These are phyloP conservation scores for Tetramorium alpestre DNA, from an alignment of 1,140 invertebrate genomes.

Conservation along the genomic window DNA sequence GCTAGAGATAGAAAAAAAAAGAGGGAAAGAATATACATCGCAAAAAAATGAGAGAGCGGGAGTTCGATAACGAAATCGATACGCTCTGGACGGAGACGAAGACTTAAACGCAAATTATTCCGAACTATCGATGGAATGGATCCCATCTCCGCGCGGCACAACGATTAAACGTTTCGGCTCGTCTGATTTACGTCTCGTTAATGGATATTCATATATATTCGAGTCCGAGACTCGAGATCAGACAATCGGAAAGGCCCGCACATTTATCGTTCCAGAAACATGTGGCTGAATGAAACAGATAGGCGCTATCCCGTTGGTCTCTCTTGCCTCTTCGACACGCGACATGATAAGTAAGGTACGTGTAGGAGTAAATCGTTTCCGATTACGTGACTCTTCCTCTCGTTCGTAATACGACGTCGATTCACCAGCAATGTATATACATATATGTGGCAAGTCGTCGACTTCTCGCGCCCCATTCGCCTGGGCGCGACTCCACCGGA, in stretches of 20 bases:
- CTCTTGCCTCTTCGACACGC: conserved; percentile 51
- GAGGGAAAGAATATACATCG: neutral
- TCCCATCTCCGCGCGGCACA: conserved; percentile 34
- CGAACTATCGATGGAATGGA: neutral
- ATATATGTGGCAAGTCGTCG: conserved; percentile 27
- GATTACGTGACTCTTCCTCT: conserved; percentile 67
- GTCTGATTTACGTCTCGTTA: conserved; percentile 72
- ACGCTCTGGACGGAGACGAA: conserved; percentile 8
- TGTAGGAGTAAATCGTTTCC: conserved; percentile 69
- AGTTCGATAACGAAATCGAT: conserved; percentile 25
- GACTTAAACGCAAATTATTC: conserved; percentile 65
- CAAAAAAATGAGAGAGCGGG: conserved; percentile 2
- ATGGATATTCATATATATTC: conserved; percentile 76
- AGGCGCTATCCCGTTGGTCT: neutral
- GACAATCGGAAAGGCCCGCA: neutral
- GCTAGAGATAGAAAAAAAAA: neutral
- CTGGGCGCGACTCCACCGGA: conserved; percentile 4
- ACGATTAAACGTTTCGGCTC: conserved; percentile 73
- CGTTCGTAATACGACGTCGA: conserved; percentile 36
- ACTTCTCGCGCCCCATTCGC: conserved; percentile 29
- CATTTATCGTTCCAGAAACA: conserved; percentile 39
- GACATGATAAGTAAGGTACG: conserved; percentile 51
- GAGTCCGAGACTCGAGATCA: conserved; percentile 18
- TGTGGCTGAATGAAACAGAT: conserved; percentile 12
- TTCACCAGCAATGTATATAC: neutral